Evolutionary conservation across 1,140 invertebrate species (phyloP), one percentile per base, ranked within the genome.

Genomic region (Drosophila azteca): DNA sequence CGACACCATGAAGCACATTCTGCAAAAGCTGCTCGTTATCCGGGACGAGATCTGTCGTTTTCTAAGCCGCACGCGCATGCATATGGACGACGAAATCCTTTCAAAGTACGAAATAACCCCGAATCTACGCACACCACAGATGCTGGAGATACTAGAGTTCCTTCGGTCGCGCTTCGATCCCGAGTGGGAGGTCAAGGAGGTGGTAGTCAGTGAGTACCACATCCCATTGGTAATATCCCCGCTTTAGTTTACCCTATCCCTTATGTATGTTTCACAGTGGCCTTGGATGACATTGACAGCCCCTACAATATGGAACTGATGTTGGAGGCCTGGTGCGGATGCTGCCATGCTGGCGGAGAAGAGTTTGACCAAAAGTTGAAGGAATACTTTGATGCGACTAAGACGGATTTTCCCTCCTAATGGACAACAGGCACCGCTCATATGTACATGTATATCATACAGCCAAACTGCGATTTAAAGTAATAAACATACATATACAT

Each of bases 171-270:
- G 78, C 17, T 81, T 60, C 22, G 68, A 66, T 22, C 63, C 29
- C n/a, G 78, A 80, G 17, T 80, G 71, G 66, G 78, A 80, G 35
- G 39, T 81, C 43, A 80, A 80, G 58, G 78, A 80, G 35, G 50
- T 81, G 58, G 78, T 80, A 3, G 53, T 81, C 8, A 24, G 78
- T 80, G 20, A 80, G 77, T 81, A 60, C 3, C 35, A 20, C 17
- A 20, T 20, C 17, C 17, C 0, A 39, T 11, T 39, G 11, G n/a
- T 8, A 1, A 11, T 4, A 13, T 15, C 24, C 7, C 11, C 13
- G 5, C 11, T 11, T 3, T 22, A 17, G 17, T 60, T 43, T 0
- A 13, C 2, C 9, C 29, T 7, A 7, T 31, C 3, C 17, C 1
- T 29, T 44, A 0, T n/a, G 74, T 44, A 0, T n/a, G 74, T 74